Evolutionary conservation across 2,113 vertebrate genomes (phyloP), one percentile per base, ranked within the genome.

Genomic region (Carassius carassius): DNA sequence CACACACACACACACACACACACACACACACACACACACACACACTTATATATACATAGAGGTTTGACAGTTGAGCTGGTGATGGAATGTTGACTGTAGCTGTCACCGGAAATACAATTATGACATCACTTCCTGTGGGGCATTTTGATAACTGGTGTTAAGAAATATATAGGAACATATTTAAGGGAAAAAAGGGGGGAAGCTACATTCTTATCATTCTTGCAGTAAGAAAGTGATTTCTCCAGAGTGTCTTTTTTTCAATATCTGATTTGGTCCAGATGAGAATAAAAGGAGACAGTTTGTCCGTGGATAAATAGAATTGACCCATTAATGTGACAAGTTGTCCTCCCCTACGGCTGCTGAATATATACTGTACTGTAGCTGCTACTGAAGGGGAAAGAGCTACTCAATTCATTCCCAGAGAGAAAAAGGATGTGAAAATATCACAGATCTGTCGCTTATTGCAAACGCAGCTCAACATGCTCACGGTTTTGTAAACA

Each of bases 171-270:
- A 16, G 14, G 47, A 9, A 35, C 25, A 37, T 72, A 21, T 70
- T 70, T 4, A 41, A 21, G 67, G 29, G 67, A 9, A 21, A 41
- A 41, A 11, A 2, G 35, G 4, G 4, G 19, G 35, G 19, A 11
- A 23, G 21, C 19, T n/a, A 11, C 2, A 3, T 23, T 49, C 21
- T 1, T 49, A 44, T 25, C 58, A 63, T 25, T 79, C 35, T 65
- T 79, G 5, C 41, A 44, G 21, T 6, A 6, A 79, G 37, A 63
- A 47, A 80, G 44, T 69, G 62, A 69, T 70, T 81, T 70, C 63
- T 80, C 78, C 37, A 65, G 79, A 81, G 63, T 54, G 44, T 32
- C 75, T 81, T 21, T 80, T 80, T 63, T 69, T 63, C n/a, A 70
- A 54, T 70, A 56, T 29, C 44, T 54, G 44, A 74, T 62, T 47